Percentiles rank a stretch among this genome's conserved stretches.
Conservation (phyloP, 2,113 vertebrate species). For the Melozone crissalis region DNA sequence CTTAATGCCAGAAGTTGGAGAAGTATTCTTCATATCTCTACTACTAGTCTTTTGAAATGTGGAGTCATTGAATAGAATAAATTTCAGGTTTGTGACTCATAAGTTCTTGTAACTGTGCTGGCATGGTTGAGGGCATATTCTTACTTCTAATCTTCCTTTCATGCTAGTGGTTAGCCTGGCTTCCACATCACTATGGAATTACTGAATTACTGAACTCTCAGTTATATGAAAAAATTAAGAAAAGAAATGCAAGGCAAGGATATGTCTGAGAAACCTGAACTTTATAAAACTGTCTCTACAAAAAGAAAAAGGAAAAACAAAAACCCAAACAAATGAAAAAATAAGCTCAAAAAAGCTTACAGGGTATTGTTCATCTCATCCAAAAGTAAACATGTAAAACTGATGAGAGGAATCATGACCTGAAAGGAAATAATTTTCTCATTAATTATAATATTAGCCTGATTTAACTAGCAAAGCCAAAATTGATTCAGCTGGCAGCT, state of each 20-base stretch:
- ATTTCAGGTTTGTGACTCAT: neutral
- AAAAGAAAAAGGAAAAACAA: neutral
- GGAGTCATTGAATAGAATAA: neutral
- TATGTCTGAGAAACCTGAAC: neutral
- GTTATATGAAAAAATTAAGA: neutral
- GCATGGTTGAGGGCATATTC: neutral
- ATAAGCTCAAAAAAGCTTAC: accelerated
- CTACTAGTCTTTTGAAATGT: neutral
- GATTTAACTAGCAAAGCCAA: neutral
- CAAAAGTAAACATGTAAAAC: neutral
- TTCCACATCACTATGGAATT: neutral
- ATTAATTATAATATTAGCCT: neutral
- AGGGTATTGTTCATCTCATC: neutral
- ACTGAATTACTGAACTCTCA: neutral
- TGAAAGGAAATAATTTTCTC: neutral
- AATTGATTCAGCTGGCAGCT: neutral
- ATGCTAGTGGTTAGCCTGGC: neutral
- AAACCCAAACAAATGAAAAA: neutral
- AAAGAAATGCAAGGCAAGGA: neutral
- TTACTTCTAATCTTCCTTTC: neutral
- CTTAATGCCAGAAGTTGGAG: neutral
- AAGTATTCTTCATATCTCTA: neutral
- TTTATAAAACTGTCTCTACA: neutral
- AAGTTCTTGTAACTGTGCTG: neutral
- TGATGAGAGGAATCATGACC: neutral